Conservation (phyloP, 2,888 invertebrate species). For the Apoda limacodes region DNA sequence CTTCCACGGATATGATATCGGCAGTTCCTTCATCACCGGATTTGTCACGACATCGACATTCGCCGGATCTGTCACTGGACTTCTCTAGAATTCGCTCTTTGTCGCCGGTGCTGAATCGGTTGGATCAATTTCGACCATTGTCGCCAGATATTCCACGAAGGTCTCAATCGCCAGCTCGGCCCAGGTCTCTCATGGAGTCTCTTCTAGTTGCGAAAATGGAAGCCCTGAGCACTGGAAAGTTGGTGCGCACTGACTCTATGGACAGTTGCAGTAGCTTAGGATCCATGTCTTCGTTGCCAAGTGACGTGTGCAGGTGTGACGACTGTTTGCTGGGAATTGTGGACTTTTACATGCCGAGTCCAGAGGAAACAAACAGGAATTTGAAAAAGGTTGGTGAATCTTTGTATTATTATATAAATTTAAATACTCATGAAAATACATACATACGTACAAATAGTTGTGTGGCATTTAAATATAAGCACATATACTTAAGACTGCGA, state of each 20-base stretch:
- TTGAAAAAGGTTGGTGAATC: conserved; percentile 72
- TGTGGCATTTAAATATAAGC: too few relatives aligned
- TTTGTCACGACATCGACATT: conserved; percentile 39
- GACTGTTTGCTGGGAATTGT: conserved; percentile 86
- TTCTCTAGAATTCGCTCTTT: conserved; percentile 44
- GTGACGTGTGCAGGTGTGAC: conserved; percentile 85
- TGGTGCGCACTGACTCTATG: conserved; percentile 81
- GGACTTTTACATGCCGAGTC: conserved; percentile 74
- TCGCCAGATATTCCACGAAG: conserved; percentile 58
- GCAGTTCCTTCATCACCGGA: conserved; percentile 45
- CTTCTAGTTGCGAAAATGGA: conserved; percentile 87
- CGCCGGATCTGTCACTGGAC: conserved; percentile 49
- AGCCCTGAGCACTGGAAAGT: conserved; percentile 67
- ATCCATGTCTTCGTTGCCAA: conserved; percentile 75
- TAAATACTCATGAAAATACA: background rate
- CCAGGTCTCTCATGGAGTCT: conserved; percentile 85
- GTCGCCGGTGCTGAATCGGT: conserved; percentile 41
- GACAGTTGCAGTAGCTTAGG: conserved; percentile 80
- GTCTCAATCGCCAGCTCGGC: conserved; percentile 68
- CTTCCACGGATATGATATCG: conserved; percentile 47
- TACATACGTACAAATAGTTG: background rate
- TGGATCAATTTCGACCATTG: conserved; percentile 43
- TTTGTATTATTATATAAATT: too few relatives aligned
- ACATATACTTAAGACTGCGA: too few relatives aligned
- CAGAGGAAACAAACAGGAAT: conserved; percentile 58